phyloP scores from a whole-genome alignment of 1,140 invertebrate genomes.

The Trichonephila inaurata region DNA sequence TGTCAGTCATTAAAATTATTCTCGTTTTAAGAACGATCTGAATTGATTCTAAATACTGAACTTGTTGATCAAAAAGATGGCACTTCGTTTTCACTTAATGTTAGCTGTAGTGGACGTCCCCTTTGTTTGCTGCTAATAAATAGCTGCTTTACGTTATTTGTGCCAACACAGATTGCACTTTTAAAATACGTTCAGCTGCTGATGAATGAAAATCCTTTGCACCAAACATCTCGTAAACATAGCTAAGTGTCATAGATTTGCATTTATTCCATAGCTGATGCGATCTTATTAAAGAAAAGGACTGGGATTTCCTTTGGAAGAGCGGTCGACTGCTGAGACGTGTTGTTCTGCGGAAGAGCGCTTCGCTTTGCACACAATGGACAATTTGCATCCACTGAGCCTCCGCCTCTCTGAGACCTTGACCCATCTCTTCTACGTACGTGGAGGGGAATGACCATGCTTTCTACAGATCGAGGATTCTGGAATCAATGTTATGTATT shows the following conservation, averaged over 20 bases:
- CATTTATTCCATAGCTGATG: too few relatives aligned
- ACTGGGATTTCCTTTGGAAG: background rate
- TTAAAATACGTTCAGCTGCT: background rate
- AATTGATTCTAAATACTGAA: too few relatives aligned
- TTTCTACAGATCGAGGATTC: too few relatives aligned
- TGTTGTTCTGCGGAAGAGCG: background rate
- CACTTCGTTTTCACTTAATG: background rate
- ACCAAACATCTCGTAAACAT: too few relatives aligned
- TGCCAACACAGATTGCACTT: background rate
- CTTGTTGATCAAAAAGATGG: too few relatives aligned
- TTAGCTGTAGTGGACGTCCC: background rate
- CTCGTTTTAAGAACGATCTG: too few relatives aligned
- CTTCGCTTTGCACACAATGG: slow-evolving; percentile 1
- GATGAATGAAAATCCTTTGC: too few relatives aligned
- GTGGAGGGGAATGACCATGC: slow-evolving; percentile 17
- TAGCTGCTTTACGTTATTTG: background rate
- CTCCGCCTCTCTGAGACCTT: background rate
- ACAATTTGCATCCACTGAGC: background rate
- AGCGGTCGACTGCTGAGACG: background rate
- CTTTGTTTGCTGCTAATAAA: background rate
- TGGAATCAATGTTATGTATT: too few relatives aligned
- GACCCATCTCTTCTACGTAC: background rate
- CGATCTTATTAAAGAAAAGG: too few relatives aligned
- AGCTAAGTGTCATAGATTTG: too few relatives aligned
- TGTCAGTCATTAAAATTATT: too few relatives aligned